phyloP scores from a whole-genome alignment of 2,888 invertebrate genomes.

The Tipula helvola region DNA sequence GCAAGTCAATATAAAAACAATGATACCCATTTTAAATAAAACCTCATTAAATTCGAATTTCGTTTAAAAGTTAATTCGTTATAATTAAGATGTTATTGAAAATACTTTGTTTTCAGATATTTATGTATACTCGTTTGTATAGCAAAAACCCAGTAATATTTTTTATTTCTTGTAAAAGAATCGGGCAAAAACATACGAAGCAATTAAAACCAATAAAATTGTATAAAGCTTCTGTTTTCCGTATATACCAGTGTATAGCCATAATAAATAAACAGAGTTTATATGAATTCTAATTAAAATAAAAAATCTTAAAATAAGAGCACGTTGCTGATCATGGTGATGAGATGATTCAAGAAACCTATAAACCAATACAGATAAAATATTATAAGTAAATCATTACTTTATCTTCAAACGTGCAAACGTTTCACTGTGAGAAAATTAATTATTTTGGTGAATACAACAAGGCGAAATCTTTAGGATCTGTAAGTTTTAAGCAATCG shows the following conservation, averaged over 20 bases:
- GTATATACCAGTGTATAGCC: not conserved
- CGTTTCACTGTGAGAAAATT: not conserved
- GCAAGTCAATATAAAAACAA: not conserved
- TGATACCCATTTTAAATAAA: not conserved
- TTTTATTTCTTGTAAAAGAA: not conserved
- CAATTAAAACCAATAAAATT: not conserved
- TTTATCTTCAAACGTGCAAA: not conserved
- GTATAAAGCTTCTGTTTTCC: not conserved
- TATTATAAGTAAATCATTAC: not conserved
- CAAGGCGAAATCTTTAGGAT: not conserved
- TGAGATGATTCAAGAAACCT: not conserved
- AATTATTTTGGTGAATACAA: not conserved
- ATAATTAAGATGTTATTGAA: not conserved
- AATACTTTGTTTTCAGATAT: not conserved
- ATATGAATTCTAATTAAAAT: not conserved
- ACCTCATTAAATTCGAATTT: not conserved
- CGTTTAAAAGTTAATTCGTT: not conserved
- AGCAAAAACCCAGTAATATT: not conserved
- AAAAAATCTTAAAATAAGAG: not conserved
- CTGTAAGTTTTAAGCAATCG: not conserved
- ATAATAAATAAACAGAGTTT: not conserved
- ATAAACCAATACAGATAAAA: not conserved
- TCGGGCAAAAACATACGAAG: not conserved
- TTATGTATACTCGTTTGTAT: not conserved
- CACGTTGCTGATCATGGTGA: not conserved